Conservation (phyloP, 2,888 invertebrate genomes). For the Tanaodytes sp. region DNA sequence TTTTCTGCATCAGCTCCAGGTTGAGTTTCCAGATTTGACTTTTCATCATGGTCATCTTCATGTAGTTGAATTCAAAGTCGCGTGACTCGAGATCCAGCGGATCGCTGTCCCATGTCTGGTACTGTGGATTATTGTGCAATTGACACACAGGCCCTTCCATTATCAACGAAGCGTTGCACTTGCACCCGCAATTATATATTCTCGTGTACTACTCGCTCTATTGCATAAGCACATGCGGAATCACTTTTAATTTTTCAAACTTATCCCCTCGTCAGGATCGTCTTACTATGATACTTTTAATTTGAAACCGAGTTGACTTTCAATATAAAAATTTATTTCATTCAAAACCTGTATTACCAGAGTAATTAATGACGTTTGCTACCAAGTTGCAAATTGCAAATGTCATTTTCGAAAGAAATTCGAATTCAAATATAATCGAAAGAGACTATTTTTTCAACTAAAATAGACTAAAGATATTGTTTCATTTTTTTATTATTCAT, state of each 20-base stretch:
- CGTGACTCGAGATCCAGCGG: slow-evolving; percentile 62
- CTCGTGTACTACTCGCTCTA: slow-evolving; percentile 21
- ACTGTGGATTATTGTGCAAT: slow-evolving; percentile 63
- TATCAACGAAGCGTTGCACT: slow-evolving; percentile 28
- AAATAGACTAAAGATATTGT: no score
- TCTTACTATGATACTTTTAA: no score
- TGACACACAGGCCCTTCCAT: slow-evolving; percentile 52
- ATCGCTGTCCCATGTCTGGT: slow-evolving; percentile 64
- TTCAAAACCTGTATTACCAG: no score
- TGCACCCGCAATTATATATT: slow-evolving; percentile 36
- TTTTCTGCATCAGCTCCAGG: slow-evolving; percentile 64
- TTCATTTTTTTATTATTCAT: no score
- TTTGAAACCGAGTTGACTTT: no score
- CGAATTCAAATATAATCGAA: no score
- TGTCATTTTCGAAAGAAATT: background rate
- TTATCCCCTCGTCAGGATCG: no score
- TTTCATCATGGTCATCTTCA: slow-evolving; percentile 67
- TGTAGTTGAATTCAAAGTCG: slow-evolving; percentile 64
- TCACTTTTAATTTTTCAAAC: slow-evolving; percentile 22
- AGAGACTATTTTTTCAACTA: no score
- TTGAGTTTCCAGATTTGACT: slow-evolving; percentile 70
- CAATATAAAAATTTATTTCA: no score
- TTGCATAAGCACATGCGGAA: slow-evolving; percentile 27
- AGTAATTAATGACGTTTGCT: no score
- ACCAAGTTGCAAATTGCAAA: no score